Conservation (phyloP, 2,888 invertebrate species). For the Agrochola litura region DNA sequence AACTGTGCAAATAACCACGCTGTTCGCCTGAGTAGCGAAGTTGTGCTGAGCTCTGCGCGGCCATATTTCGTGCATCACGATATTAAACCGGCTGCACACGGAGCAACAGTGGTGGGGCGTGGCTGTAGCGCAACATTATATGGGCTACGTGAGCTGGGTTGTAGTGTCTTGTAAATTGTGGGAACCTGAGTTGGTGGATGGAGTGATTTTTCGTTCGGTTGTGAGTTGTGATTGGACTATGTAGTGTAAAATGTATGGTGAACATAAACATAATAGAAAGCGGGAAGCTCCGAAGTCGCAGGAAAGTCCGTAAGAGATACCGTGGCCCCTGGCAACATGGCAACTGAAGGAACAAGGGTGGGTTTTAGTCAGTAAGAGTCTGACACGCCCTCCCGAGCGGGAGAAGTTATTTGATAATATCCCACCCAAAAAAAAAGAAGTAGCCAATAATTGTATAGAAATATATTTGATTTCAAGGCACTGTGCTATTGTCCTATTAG, state of each 20-base stretch:
- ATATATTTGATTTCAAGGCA: neutral
- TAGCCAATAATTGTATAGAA: neutral
- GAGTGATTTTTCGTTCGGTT: constrained; percentile 13
- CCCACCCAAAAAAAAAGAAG: too few relatives aligned
- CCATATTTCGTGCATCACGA: constrained; percentile 74
- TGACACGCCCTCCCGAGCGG: too few relatives aligned
- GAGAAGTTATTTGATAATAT: too few relatives aligned
- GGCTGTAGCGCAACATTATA: constrained; percentile 30
- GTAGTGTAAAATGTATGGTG: too few relatives aligned
- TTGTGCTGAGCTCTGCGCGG: constrained; percentile 42
- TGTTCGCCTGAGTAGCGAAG: constrained; percentile 36
- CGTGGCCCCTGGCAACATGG: too few relatives aligned
- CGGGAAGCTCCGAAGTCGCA: too few relatives aligned
- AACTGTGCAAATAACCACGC: constrained; percentile 38
- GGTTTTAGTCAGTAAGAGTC: too few relatives aligned
- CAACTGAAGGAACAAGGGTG: too few relatives aligned
- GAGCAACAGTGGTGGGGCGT: constrained; percentile 11
- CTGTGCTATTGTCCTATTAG: neutral
- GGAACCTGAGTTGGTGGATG: neutral
- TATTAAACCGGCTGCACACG: constrained; percentile 62
- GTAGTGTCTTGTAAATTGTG: constrained; percentile 19
- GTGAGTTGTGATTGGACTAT: neutral
- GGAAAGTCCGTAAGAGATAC: too few relatives aligned
- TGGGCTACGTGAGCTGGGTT: constrained; percentile 48
- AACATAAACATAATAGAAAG: too few relatives aligned